Base-by-base conservation (phyloP, 2,888 invertebrate genomes). In the Callimorpha dominula region DNA sequence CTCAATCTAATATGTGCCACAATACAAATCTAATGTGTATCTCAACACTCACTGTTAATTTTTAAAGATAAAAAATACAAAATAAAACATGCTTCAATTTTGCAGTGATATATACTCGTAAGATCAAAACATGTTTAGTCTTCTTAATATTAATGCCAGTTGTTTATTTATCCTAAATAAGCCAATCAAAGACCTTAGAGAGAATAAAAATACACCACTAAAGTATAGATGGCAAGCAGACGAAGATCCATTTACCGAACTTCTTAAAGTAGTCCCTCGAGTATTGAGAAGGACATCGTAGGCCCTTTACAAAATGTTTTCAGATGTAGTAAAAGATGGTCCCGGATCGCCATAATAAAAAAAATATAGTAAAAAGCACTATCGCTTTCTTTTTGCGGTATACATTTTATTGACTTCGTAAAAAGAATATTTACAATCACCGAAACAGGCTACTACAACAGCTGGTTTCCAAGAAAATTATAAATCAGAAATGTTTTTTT, bases 171-270 rank as follows among this genome's bases (percentile, higher is more conserved):
- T 20, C 11, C n/a, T 20, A 20, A 17, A n/a, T 7, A 62, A 62
- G 20, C 14, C 20, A n/a, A 42, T 65, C 40, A 42, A 20, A 43
- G 31, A 50, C 52, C 57, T 15, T n/a, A 40, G n/a, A 31, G 63
- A 31, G 64, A 62, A 54, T 66, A 64, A 11, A 68, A 40, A 75
- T 68, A 68, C 70, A 57, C 43, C 66, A 52, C 52, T 66, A 66
- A 57, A 75, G 67, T 63, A 76, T 71, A 57, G 54, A 79, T 73
- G 65, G 60, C 62, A 76, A 74, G 73, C 77, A 57, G 75, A 74
- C 75, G 50, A 42, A 71, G 65, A 70, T 73, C 69, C 63, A 74
- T 73, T 83, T 78, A 81, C 70, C 68, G 57, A 83, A 78, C 74
- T 79, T 80, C 77, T 76, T 69, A 60, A 63, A 75, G 57, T 69